Base-by-base conservation (phyloP, 2,888 invertebrate species). In the Portevinia maculata region DNA sequence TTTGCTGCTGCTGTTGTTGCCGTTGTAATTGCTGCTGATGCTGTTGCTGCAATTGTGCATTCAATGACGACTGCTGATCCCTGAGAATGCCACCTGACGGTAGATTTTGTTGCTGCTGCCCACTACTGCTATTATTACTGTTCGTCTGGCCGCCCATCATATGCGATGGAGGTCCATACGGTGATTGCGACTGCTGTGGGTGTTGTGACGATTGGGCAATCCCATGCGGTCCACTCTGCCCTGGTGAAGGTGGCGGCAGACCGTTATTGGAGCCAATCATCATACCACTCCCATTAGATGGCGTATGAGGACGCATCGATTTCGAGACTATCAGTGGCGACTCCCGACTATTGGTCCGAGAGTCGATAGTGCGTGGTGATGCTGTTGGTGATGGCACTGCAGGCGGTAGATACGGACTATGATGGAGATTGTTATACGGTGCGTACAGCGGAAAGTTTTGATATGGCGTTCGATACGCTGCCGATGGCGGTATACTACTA, bases 341-440 rank as follows among this genome's bases (percentile, higher is more conserved):
- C 70, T 87, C 87, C 11, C 89, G 88, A 81, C 86, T 87, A 60
- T 81, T 75, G 55, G 59, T 85, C 5, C 89, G 87, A 83, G 93
- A 92, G 84, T 93, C 92, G 28, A 93, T 92, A 85, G 93, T 93
- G 83, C 93, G 92, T 24, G 94, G 93, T 44, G 94, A 93, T 48
- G 94, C 93, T 60, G 92, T 93, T 3, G 94, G 93, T 62, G 92
- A 91, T 64, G 94, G 93, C 85, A 92, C 91, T 57, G 92, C 91
- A 34, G 93, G 92, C 32, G 93, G 92, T 86, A 95, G 92, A 87
- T 95, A 95, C 44, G 95, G 95, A 87, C 94, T 95, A 90, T 95
- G 94, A 90, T 94, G 94, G 90, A 95, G 93, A 69, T 94, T 93
- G 74, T 95, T 94, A 88, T 95, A 96, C 0, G 96, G 96, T 11